Evolutionary conservation across 2,797 vertebrate species (phyloP).

Genomic region (Salmo trutta): DNA sequence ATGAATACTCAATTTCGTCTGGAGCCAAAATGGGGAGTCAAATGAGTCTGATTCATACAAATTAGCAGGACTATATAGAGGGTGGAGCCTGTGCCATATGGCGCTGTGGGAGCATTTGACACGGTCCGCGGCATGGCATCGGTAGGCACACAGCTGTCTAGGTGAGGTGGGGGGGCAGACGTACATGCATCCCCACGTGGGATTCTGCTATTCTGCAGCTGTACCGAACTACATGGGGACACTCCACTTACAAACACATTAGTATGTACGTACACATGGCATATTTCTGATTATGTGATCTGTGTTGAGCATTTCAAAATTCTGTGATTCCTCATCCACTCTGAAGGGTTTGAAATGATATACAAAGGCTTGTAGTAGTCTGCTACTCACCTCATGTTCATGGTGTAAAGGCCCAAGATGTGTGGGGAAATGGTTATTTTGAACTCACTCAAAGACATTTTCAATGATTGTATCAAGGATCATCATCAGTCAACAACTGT

Average conservation of each 20-base stretch:
- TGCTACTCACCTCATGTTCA: not conserved
- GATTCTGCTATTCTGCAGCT: slow-evolving; percentile 15
- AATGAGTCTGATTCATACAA: slow-evolving; percentile 43
- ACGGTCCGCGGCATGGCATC: slow-evolving; percentile 13
- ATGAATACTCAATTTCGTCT: slow-evolving; percentile 29
- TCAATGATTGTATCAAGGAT: not conserved
- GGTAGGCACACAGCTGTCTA: slow-evolving; percentile 45
- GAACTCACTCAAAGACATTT: not conserved
- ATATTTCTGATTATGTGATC: not conserved
- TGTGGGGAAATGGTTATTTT: not conserved
- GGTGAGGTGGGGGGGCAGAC: slow-evolving; percentile 19
- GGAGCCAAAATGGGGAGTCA: slow-evolving; percentile 18
- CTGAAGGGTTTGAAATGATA: not conserved
- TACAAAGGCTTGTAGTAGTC: not conserved
- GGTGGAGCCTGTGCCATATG: slow-evolving; percentile 36
- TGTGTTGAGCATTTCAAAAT: not conserved
- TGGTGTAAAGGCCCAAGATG: not conserved
- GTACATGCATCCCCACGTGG: slow-evolving; percentile 32
- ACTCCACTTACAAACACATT: slow-evolving; percentile 18
- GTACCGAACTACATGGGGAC: slow-evolving; percentile 18
- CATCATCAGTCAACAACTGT: not conserved
- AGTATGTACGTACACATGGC: not conserved
- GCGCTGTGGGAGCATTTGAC: slow-evolving; percentile 23
- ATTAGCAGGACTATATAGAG: slow-evolving; percentile 37
- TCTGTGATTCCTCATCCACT: not conserved